A percentile compares a stretch with the other conserved stretches of the same genome.
phyloP scores from a whole-genome alignment of 1,140 invertebrate species.

The Eriosoma lanigerum region DNA sequence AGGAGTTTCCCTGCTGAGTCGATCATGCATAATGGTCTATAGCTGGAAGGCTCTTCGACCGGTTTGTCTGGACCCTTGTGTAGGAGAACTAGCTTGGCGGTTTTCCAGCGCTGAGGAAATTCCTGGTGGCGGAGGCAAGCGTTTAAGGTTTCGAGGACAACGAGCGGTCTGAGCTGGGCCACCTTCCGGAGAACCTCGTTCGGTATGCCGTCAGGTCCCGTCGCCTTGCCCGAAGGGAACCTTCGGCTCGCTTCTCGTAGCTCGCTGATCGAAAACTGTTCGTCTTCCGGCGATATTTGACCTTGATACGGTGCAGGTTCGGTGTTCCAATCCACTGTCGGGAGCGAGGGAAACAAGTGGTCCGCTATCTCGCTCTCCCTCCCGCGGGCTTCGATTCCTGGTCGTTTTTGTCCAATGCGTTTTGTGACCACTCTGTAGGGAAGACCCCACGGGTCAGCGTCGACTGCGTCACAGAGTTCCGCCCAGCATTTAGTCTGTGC shows the following conservation, averaged over 20 bases:
- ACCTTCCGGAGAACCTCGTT: neutral
- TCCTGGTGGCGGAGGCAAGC: neutral
- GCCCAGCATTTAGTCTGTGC: neutral
- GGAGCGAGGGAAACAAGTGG: neutral
- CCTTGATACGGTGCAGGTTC: too few species aligned
- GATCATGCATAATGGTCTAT: neutral
- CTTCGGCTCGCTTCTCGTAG: neutral
- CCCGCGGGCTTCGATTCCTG: neutral
- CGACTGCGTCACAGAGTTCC: neutral
- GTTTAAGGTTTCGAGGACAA: rapidly evolving
- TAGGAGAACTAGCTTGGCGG: neutral
- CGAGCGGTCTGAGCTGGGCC: rapidly evolving
- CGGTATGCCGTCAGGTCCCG: neutral
- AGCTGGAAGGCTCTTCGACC: neutral
- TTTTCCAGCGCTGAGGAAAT: neutral
- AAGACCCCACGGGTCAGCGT: neutral
- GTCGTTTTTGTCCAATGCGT: neutral
- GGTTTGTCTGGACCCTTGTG: neutral
- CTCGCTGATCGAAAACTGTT: neutral
- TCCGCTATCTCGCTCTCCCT: neutral
- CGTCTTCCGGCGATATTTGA: too few species aligned
- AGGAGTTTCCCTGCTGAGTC: neutral
- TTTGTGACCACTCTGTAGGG: neutral
- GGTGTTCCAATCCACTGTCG: too few species aligned
- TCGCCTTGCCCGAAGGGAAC: neutral